Evolutionary conservation across 2,797 vertebrate genomes (phyloP).

Genomic region (Hydrocynus forskahlii): DNA sequence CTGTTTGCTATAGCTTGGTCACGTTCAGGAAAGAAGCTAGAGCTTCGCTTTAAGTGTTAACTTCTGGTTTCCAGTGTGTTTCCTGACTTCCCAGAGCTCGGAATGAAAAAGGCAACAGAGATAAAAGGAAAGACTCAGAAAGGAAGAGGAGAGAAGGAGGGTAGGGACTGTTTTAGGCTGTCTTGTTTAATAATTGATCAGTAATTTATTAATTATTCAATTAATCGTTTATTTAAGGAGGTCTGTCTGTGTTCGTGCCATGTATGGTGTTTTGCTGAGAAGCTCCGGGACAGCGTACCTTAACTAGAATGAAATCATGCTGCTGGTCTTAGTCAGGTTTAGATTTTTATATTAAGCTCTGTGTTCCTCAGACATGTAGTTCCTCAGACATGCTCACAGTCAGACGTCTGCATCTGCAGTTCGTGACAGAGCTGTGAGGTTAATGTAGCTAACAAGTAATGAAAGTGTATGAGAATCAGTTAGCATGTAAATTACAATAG

Average conservation of each 20-base stretch:
- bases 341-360: slow-evolving; percentile 9
- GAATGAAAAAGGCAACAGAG: neutral
- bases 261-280: neutral
- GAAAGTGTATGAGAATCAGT: no score
- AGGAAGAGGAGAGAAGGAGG: neutral
- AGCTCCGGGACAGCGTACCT: neutral
- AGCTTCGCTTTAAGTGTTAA: neutral
- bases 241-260: neutral
- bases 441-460: no score
- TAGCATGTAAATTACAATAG: no score
- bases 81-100: neutral
- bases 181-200: slow-evolving; percentile 37
- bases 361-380: neutral
- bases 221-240: slow-evolving; percentile 36
- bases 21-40: neutral
- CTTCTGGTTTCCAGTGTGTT: neutral
- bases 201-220: slow-evolving; percentile 44
- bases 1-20: neutral
- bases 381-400: no score
- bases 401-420: no score
- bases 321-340: neutral
- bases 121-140: neutral
- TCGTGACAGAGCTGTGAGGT: no score
- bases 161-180: slow-evolving; percentile 7
- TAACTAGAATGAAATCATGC: neutral